phyloP scores from a whole-genome alignment of 2,113 vertebrate genomes.

The Macquaria ambigua region DNA sequence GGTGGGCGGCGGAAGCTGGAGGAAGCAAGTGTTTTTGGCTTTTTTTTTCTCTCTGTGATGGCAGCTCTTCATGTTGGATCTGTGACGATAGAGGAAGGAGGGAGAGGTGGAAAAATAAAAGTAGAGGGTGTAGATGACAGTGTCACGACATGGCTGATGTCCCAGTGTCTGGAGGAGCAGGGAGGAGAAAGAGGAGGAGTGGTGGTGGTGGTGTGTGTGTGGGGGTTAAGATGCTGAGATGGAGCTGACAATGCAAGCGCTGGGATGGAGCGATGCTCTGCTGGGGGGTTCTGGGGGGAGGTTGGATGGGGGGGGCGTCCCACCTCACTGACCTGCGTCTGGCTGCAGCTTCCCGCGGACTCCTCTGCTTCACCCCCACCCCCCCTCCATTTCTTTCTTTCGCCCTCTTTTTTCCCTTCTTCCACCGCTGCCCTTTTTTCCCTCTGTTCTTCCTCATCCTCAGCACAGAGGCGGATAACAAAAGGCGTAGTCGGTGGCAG shows the following conservation, averaged over 20 bases:
- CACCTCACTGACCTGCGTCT: slow-evolving; percentile 82
- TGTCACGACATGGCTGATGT: slow-evolving; percentile 73
- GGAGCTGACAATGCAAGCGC: slow-evolving; percentile 71
- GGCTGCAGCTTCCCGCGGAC: slow-evolving; percentile 68
- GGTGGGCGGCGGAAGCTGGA: slow-evolving; percentile 24
- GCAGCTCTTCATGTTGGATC: slow-evolving; percentile 45
- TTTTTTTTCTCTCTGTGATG: not conserved
- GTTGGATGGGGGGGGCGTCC: slow-evolving; percentile 44
- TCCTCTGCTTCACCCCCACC: slow-evolving; percentile 31
- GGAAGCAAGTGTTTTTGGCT: slow-evolving; percentile 45
- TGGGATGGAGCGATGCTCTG: slow-evolving; percentile 50
- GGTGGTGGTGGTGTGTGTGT: not conserved
- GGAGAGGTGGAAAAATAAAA: slow-evolving; percentile 39
- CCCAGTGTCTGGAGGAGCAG: slow-evolving; percentile 72
- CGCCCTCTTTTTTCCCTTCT: slow-evolving; percentile 33
- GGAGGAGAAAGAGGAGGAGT: slow-evolving; percentile 35
- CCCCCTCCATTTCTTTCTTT: slow-evolving; percentile 20
- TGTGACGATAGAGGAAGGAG: slow-evolving; percentile 18
- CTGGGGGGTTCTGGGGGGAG: not conserved
- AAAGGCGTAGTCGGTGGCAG: slow-evolving; percentile 73
- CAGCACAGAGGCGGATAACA: slow-evolving; percentile 75
- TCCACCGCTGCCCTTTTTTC: slow-evolving; percentile 22
- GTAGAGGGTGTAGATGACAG: slow-evolving; percentile 64
- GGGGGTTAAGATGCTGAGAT: slow-evolving; percentile 65
- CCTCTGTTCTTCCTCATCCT: slow-evolving; percentile 61